Evolutionary conservation across 2,888 invertebrate species (phyloP).

Genomic region (Clunio marinus): DNA sequence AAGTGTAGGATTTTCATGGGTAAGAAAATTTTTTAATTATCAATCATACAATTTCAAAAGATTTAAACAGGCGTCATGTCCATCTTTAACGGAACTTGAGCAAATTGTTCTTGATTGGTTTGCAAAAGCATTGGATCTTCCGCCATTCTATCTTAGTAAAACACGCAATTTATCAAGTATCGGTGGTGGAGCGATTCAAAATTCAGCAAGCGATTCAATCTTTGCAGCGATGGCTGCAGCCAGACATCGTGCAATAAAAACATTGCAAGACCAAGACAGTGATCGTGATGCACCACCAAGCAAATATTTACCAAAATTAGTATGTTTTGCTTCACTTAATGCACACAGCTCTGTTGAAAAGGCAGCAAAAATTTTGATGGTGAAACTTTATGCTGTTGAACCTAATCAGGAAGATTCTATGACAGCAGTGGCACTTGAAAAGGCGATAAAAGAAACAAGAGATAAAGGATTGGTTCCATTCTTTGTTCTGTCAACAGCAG

Average conservation of each 20-base stretch:
- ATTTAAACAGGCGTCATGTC: too few relatives aligned
- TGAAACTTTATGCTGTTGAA: conserved; percentile 66
- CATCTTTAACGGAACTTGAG: conserved; percentile 79
- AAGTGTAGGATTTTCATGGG: conserved; percentile 91
- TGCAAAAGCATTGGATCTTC: conserved; percentile 69
- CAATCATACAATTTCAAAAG: too few relatives aligned
- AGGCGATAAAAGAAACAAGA: conserved; percentile 67
- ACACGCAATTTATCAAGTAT: conserved; percentile 45
- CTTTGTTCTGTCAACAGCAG: conserved; percentile 76
- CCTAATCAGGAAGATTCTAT: conserved; percentile 65
- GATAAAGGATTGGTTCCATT: conserved; percentile 73
- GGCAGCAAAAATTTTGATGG: conserved; percentile 71
- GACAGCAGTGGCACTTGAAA: conserved; percentile 59
- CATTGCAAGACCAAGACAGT: conserved; percentile 62
- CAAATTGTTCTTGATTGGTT: conserved; percentile 80
- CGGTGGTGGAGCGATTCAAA: conserved; percentile 78
- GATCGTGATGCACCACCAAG: conserved; percentile 59
- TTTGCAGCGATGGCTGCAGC: conserved; percentile 74
- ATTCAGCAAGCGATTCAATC: conserved; percentile 79
- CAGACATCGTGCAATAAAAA: conserved; percentile 63
- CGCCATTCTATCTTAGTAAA: conserved; percentile 59
- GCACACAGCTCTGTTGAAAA: conserved; percentile 75
- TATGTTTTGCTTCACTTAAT: conserved; percentile 69
- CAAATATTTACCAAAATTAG: conserved; percentile 67
- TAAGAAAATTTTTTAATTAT: too few relatives aligned